Evolutionary conservation across 2,113 vertebrate species (phyloP).

Genomic region (Craseonycteris thonglongyai): DNA sequence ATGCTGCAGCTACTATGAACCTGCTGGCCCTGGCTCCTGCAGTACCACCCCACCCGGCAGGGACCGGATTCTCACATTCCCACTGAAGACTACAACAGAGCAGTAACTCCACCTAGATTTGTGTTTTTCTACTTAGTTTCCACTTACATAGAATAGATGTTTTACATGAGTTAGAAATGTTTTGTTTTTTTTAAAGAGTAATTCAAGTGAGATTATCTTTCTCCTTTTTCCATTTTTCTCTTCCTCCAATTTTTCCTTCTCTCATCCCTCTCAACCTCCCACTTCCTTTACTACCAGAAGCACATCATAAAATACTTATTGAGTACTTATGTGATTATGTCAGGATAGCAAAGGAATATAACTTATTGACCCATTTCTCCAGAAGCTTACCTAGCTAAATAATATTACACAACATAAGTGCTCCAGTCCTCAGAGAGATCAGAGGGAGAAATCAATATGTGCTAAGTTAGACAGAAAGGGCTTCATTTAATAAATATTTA

Average conservation of each 20-base stretch:
- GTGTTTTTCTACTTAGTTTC: no score
- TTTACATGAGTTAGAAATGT: no score
- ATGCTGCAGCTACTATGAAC: neutral
- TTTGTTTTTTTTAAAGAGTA: no score
- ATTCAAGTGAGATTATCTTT: no score
- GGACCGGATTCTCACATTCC: no score
- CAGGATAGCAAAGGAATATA: neutral
- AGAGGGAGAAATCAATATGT: neutral
- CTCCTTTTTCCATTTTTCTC: no score
- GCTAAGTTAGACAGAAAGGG: neutral
- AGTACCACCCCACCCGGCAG: no score
- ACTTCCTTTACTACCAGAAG: neutral
- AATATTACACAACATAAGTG: neutral
- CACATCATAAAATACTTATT: neutral
- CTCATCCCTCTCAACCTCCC: neutral
- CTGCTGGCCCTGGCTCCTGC: neutral
- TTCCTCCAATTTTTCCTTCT: neutral
- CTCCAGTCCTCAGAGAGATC: neutral
- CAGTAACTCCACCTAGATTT: no score
- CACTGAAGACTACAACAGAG: no score
- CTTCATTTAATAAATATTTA: constrained; percentile 38
- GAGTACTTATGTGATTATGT: neutral
- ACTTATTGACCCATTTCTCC: neutral
- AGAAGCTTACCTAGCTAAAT: neutral
- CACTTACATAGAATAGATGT: no score